These are phyloP conservation scores for Agrochola litura DNA, from an alignment of 2,888 invertebrate genomes.

Conservation along the genomic window DNA sequence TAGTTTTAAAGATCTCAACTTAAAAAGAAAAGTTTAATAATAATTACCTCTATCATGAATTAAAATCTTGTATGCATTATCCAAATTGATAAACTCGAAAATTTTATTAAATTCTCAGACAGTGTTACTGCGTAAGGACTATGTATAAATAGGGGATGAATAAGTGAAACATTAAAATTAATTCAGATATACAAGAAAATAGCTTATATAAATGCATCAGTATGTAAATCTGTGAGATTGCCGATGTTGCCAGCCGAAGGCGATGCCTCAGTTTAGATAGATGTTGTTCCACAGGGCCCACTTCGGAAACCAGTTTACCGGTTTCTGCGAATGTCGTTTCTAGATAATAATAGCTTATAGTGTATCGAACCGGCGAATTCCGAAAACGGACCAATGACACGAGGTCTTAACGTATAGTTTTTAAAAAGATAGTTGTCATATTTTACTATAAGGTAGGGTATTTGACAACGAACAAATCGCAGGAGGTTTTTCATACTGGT, in stretches of 20 bases:
- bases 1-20: not conserved
- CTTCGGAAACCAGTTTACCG: constrained; percentile 73
- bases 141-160: constrained; percentile 16
- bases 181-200: constrained; percentile 32
- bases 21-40: not conserved
- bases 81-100: constrained; percentile 7
- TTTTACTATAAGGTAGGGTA: constrained; percentile 15
- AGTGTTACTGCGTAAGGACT: constrained; percentile 9
- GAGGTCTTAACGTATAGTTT: constrained; percentile 12
- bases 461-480: not conserved
- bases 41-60: not conserved
- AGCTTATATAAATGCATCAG: constrained; percentile 57
- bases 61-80: not conserved
- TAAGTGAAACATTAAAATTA: constrained; percentile 27
- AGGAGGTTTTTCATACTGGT: not conserved
- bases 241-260: constrained; percentile 39
- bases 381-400: constrained; percentile 64
- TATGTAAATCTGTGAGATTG: constrained; percentile 61
- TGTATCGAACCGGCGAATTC: constrained; percentile 65
- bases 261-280: constrained; percentile 62
- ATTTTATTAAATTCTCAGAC: constrained; percentile 16
- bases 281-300: constrained; percentile 60
- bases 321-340: constrained; percentile 73
- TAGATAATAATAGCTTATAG: constrained; percentile 69
- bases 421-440: constrained; percentile 19